Conservation (phyloP, 2,888 invertebrate genomes). For the Trachelus iudaicus region DNA sequence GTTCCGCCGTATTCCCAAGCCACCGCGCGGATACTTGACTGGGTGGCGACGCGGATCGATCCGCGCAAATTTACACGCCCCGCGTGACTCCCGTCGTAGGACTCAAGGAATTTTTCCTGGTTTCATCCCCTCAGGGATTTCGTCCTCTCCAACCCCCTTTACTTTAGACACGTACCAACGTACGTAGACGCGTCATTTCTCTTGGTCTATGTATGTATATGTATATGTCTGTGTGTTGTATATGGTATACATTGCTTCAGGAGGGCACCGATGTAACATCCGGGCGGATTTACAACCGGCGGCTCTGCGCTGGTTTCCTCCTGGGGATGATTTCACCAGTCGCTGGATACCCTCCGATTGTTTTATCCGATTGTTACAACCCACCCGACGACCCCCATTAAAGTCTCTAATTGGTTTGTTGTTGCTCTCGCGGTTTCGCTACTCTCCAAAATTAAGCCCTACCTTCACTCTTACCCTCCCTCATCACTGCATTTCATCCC, state of each 20-base stretch:
- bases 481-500: not conserved
- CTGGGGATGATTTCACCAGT: slow-evolving; percentile 13
- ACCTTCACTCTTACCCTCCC: not conserved
- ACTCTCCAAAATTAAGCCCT: not conserved
- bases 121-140: slow-evolving; percentile 30
- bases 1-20: slow-evolving; percentile 48
- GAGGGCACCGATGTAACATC: not conserved
- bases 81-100: slow-evolving; percentile 35
- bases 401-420: slow-evolving; percentile 52
- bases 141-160: slow-evolving; percentile 1
- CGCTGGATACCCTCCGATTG: slow-evolving; percentile 37
- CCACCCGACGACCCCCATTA: slow-evolving; percentile 37
- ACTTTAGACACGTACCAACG: not conserved
- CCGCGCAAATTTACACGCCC: slow-evolving; percentile 56
- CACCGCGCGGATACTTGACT: slow-evolving; percentile 39
- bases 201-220: no score
- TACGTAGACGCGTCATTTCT: not conserved
- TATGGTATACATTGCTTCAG: not conserved
- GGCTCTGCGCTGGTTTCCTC: not conserved
- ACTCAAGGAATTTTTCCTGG: slow-evolving; percentile 47
- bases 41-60: slow-evolving; percentile 47
- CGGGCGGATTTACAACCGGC: not conserved
- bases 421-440: slow-evolving; percentile 22
- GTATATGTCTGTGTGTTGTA: no score
- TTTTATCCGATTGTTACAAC: slow-evolving; percentile 48